Percentiles rank a stretch among this genome's conserved stretches.
Conservation (phyloP, 2,888 invertebrate species). For the Netelia inedita region DNA sequence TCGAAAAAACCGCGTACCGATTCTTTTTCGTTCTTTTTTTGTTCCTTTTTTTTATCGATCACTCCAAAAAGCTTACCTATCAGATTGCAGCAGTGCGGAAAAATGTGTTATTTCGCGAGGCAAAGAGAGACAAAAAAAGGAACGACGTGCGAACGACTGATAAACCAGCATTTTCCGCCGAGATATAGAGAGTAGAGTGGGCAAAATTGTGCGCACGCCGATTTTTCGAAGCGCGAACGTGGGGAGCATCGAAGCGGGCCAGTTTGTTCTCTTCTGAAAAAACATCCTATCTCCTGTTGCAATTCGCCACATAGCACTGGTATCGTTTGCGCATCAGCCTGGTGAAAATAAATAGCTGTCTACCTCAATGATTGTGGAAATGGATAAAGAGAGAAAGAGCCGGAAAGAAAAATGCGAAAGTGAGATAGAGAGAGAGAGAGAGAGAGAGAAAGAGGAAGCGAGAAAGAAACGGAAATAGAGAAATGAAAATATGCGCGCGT, state of each 20-base stretch:
- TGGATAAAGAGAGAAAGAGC: slow-evolving; percentile 63
- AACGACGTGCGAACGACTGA: slow-evolving; percentile 48
- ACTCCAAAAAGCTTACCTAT: not conserved
- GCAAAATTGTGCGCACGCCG: slow-evolving; percentile 13
- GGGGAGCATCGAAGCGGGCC: slow-evolving; percentile 30
- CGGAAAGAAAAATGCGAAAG: slow-evolving; percentile 60
- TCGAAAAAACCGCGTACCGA: not conserved
- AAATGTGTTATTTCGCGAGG: slow-evolving; percentile 41
- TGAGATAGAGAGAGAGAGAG: slow-evolving; percentile 42
- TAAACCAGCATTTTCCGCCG: slow-evolving; percentile 51
- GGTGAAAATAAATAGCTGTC: slow-evolving; percentile 59
- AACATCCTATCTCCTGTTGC: slow-evolving; percentile 8
- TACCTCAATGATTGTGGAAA: slow-evolving; percentile 36
- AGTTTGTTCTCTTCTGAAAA: slow-evolving; percentile 8
- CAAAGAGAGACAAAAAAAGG: not conserved
- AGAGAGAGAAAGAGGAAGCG: not conserved
- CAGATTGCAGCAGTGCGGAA: not conserved
- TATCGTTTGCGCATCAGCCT: slow-evolving; percentile 47
- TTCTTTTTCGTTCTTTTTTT: not conserved
- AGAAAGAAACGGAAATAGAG: slow-evolving; percentile 16
- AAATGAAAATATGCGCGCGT: slow-evolving; percentile 12
- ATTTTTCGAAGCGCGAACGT: slow-evolving; percentile 50
- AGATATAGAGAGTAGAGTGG: slow-evolving; percentile 3
- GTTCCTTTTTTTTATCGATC: not conserved
- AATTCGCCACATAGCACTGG: not conserved